Evolutionary conservation across 2,113 vertebrate species (phyloP).

Genomic region (Bolborhynchus lineola): DNA sequence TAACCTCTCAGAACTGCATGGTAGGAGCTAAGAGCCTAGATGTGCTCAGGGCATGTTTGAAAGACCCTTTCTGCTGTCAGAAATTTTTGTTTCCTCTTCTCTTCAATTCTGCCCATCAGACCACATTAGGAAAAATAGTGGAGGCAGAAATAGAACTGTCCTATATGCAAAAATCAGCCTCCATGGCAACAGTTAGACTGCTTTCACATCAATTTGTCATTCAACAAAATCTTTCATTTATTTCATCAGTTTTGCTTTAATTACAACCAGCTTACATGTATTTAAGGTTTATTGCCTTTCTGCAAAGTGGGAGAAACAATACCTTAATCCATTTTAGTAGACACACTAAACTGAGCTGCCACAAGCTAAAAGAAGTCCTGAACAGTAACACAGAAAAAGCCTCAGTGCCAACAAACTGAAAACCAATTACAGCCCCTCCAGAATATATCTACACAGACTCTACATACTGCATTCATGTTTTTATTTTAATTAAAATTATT

Average conservation of each 20-base stretch:
- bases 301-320: not conserved
- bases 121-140: not conserved
- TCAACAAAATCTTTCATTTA: not conserved
- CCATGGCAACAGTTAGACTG: not conserved
- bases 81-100: not conserved
- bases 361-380: not conserved
- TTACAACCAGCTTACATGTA: not conserved
- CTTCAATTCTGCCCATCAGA: not conserved
- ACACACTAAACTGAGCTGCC: not conserved
- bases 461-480: not conserved
- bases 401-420: not conserved
- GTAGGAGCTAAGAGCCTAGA: not conserved
- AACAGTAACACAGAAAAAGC: not conserved
- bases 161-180: conserved; percentile 10
- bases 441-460: not conserved
- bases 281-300: not conserved
- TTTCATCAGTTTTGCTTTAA: not conserved
- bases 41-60: not conserved
- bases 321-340: not conserved
- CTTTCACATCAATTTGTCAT: not conserved
- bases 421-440: not conserved
- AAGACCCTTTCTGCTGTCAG: not conserved
- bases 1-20: not conserved
- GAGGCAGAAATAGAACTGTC: not conserved
- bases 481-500: not conserved